Evolutionary conservation across 2,113 vertebrate genomes (phyloP), one percentile per base, ranked within the genome.

Genomic region (Pimephales promelas): DNA sequence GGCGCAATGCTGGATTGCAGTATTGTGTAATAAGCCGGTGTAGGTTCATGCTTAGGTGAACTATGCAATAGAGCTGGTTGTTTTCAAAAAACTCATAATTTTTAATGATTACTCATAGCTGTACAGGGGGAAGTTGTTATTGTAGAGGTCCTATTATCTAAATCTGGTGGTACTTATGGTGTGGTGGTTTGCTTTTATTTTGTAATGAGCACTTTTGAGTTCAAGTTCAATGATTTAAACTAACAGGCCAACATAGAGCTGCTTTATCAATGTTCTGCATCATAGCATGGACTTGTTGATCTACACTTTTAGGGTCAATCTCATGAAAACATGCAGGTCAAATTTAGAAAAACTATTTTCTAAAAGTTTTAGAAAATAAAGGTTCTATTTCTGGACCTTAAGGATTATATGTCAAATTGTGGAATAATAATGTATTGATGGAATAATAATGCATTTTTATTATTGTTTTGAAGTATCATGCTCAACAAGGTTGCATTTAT

Each of bases 11-110:
- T 36, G 36, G 76, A 57, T 77, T 83, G 59, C 57, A 31, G 14
- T 36, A 16, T 75, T 76, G 72, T 83, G 82, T 83, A 83, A 83
- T 83, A 43, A 47, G 14, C 10, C 26, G 1, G 18, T 62, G 31
- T n/a, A 75, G 82, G 40, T 76, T 57, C 3, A 76, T 62, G 43
- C 74, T 66, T 66, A 83, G 82, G 82, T 68, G 57, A 77, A 75
- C 72, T 76, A 52, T 49, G 59, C 72, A 34, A 66, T 26, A 54
- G 72, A 47, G 43, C 72, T 10, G 40, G 57, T 75, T 83, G 73
- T 83, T 83, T 83, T 76, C 18, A 13, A 61, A 83, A 26, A 76
- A 43, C 82, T 64, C 56, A 75, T 75, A 6, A 40, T 77, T 83
- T 81, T 77, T 47, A 52, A 64, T 66, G 72, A 83, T 83, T 24